Conservation (phyloP, 2,888 invertebrate genomes). For the Myathropa florea region DNA sequence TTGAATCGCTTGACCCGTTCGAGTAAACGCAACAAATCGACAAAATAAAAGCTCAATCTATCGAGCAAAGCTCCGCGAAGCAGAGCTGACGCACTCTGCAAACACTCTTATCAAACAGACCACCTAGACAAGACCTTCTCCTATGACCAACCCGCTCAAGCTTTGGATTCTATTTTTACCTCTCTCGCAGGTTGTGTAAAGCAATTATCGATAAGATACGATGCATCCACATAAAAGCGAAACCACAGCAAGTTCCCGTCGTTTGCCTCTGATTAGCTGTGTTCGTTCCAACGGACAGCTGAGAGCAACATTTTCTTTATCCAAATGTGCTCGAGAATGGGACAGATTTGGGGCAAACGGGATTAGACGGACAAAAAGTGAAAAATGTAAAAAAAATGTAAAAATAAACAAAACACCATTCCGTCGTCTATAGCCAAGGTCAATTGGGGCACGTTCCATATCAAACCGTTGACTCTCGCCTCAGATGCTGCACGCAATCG, state of each 20-base stretch:
- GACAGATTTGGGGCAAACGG: neutral
- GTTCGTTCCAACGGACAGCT: too few species aligned
- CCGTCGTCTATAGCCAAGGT: conserved; percentile 22
- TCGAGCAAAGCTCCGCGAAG: neutral
- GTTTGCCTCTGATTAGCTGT: neutral
- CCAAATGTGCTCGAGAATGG: neutral
- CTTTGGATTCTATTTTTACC: conserved; percentile 18
- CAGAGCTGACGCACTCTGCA: neutral
- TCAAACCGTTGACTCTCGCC: neutral
- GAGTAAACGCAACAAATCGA: neutral
- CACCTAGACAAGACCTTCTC: neutral
- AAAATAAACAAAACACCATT: conserved; percentile 6
- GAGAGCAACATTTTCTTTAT: neutral
- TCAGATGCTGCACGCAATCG: conserved; percentile 7
- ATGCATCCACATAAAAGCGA: neutral
- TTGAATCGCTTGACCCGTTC: neutral
- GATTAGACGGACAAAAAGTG: neutral
- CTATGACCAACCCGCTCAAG: neutral
- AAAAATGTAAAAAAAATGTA: conserved; percentile 19
- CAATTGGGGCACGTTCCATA: conserved; percentile 27
- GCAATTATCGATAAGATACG: conserved; percentile 23
- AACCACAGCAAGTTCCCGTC: neutral
- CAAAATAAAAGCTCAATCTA: neutral
- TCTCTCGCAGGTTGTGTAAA: neutral
- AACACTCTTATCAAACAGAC: neutral